These are phyloP conservation scores for Watsonalla cultraria DNA, from an alignment of 2,888 invertebrate species.

Conservation along the genomic window DNA sequence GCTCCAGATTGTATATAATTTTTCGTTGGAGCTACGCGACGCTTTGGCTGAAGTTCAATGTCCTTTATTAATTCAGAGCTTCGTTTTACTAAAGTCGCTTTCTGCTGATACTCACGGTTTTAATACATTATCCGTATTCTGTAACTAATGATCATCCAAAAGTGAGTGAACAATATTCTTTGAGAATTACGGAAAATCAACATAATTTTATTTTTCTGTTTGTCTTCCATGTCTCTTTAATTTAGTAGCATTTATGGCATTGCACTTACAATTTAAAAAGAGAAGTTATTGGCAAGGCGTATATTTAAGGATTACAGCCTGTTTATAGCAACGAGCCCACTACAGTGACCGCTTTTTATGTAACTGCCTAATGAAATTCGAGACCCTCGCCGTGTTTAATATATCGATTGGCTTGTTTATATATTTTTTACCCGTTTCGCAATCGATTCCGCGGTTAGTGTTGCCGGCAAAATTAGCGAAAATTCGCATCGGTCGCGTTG, in stretches of 20 bases:
- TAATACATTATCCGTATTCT: background rate
- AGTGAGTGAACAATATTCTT: no score
- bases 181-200: no score
- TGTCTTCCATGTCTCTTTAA: constrained; percentile 6
- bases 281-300: constrained; percentile 35
- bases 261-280: constrained; percentile 27
- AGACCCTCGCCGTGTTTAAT: constrained; percentile 32
- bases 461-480: constrained; percentile 43
- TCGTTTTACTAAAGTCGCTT: background rate
- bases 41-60: background rate
- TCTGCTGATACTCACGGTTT: background rate
- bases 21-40: background rate
- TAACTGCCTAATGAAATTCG: constrained; percentile 46
- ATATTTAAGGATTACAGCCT: constrained; percentile 37
- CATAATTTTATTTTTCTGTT: constrained; percentile 4
- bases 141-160: no score
- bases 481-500: constrained; percentile 47
- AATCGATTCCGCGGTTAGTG: constrained; percentile 31
- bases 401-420: constrained; percentile 50
- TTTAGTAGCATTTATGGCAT: constrained; percentile 21
- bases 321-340: constrained; percentile 36
- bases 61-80: background rate
- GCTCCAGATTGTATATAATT: background rate
- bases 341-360: constrained; percentile 36
- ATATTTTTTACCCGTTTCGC: constrained; percentile 37